phyloP scores from a whole-genome alignment of 2,113 vertebrate species.

The Channa argus region DNA sequence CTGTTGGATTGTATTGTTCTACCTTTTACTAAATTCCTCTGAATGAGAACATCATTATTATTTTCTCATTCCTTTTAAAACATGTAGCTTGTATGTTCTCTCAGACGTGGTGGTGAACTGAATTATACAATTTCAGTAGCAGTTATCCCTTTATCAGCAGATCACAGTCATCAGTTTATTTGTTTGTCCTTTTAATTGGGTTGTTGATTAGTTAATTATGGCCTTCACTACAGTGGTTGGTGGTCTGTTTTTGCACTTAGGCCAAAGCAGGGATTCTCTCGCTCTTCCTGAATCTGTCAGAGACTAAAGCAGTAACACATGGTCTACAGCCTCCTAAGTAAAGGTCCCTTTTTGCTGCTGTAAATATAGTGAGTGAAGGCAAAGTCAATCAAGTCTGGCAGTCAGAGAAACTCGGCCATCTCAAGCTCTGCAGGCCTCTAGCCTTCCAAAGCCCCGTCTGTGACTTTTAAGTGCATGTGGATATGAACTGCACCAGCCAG shows the following conservation, averaged over 20 bases:
- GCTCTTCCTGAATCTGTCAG: slow-evolving; percentile 63
- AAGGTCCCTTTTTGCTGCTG: slow-evolving; percentile 55
- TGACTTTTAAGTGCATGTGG: slow-evolving; percentile 31
- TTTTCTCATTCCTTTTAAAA: neutral
- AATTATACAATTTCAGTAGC: slow-evolving; percentile 55
- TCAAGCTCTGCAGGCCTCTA: slow-evolving; percentile 16
- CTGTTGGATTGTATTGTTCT: neutral
- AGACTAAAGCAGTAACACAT: slow-evolving; percentile 44
- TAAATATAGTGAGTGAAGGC: slow-evolving; percentile 55
- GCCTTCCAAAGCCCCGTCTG: slow-evolving; percentile 21
- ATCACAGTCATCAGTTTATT: slow-evolving; percentile 49
- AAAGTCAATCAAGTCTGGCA: slow-evolving; percentile 61
- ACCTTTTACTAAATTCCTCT: neutral
- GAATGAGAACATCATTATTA: neutral
- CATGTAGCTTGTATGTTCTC: slow-evolving; percentile 25
- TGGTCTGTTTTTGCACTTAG: slow-evolving; percentile 43
- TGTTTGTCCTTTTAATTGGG: slow-evolving; percentile 65
- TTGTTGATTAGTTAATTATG: slow-evolving; percentile 70
- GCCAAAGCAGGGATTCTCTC: slow-evolving; percentile 42
- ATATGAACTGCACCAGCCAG: slow-evolving; percentile 43
- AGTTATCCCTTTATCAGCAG: slow-evolving; percentile 41
- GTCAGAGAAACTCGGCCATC: slow-evolving; percentile 40
- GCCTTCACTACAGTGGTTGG: slow-evolving; percentile 35
- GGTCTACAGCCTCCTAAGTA: slow-evolving; percentile 56
- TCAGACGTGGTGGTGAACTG: slow-evolving; percentile 12